Base-by-base conservation (phyloP, 2,797 vertebrate species). In the Myripristis jacobus region DNA sequence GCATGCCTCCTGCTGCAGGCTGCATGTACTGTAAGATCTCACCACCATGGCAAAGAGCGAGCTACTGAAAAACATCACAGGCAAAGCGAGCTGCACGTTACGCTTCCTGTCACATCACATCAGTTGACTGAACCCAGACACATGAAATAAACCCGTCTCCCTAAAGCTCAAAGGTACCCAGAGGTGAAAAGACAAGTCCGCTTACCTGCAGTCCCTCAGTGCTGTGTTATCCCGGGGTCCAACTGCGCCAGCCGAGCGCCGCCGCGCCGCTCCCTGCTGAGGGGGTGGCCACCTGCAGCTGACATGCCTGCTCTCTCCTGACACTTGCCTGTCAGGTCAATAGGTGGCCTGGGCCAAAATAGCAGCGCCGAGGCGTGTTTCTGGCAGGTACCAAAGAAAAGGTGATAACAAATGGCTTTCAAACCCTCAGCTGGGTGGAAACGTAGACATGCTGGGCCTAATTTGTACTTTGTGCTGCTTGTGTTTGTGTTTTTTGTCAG, bases 301-400 rank as follows among this genome's bases (percentile, higher is more conserved):
- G 93, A 82, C 92, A 92, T 66, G 65, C 64, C 67, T 46, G 52
- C 66, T 68, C 55, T 79, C 81, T 85, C 80, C 50, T 56, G 60
- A 83, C 86, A 84, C 87, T 91, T 80, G 71, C 61, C 78, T 93
- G 91, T 93, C 90, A 92, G 80, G 79, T 90, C 91, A 92, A 92
- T 81, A 70, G 83, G 75, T 75, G 75, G 73, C 77, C 29, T 1
- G 22, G 58, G 79, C 80, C 77, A 41, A 88, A 92, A 90, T 89
- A 91, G 88, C 73, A 87, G 60, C 70, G 36, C 22, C 60, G 36
- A 79, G 84, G 93, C 67, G 5, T 93, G 92, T 88, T 93, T 89
- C 74, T 94, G 93, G 90, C 93, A 94, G 92, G 88, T 90, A 53
- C 55, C 51, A 71, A 56, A 77, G 46, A 70, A 57, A 66, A 58